Evolutionary conservation across 2,113 vertebrate species (phyloP), one percentile per base, ranked within the genome.

Genomic region (Oreochromis niloticus): DNA sequence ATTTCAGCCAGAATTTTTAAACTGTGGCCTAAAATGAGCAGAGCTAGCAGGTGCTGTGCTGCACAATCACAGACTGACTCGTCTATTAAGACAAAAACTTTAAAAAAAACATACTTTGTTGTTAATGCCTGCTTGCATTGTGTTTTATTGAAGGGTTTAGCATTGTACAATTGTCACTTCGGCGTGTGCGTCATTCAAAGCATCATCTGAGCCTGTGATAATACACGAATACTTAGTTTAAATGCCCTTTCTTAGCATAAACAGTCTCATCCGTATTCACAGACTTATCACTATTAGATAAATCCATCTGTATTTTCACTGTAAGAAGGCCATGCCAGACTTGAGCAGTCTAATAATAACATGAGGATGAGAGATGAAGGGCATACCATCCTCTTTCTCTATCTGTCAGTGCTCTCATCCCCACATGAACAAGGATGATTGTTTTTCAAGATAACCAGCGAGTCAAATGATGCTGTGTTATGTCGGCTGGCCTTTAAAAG

Each of bases 401-500:
- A 17, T 80, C 48, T 81, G 13, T 82, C 86, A 30, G 14, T 4
- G 7, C 80, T 75, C 50, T 50, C 75, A 61, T 66, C 73, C 41
- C 54, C 36, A 71, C 22, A 34, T 82, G 68, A 87, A 87, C 59
- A 56, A 59, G n/a, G 75, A 56, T 73, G 80, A 87, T 84, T 83
- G 63, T 87, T 87, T 87, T 88, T 61, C 46, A 50, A 71, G 61
- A 85, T 88, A 83, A 85, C 54, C 84, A 83, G 54, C 4, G 12
- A 85, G 56, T 87, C 36, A 73, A n/a, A 56, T 39, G 7, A 16
- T 41, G 7, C 75, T 27, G 46, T 82, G 63, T 63, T 61, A 75
- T 87, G 80, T 92, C 81, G 66, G 63, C 56, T 71, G 87, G 85
- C 89, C 88, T 92, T 91, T 90, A 54, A 88, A 90, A 86, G 57